phyloP scores from a whole-genome alignment of 2,797 vertebrate genomes.

The Ara ararauna region DNA sequence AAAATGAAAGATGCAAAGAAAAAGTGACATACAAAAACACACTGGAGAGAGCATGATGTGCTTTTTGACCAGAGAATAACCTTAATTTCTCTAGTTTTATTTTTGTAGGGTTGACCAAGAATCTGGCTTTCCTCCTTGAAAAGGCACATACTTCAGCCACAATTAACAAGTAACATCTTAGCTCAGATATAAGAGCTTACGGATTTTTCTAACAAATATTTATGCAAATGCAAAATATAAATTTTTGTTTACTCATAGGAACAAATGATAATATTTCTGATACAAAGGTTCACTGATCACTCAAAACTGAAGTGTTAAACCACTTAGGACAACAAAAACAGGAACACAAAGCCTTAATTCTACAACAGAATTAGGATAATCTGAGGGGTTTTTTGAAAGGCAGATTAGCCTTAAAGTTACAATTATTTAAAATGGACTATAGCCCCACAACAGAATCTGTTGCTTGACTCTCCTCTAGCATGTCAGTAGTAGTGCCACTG shows the following conservation, averaged over 20 bases:
- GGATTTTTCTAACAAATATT: not conserved
- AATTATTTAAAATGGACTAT: not conserved
- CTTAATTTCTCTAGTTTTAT: not conserved
- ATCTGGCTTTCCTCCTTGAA: not conserved
- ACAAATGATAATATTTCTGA: not conserved
- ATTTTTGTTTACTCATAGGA: not conserved
- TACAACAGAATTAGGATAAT: not conserved
- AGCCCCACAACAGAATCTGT: not conserved
- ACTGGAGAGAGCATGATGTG: rapidly evolving
- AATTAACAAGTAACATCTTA: not conserved
- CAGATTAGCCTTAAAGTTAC: not conserved
- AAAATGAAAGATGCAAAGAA: not conserved
- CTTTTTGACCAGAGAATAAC: not conserved
- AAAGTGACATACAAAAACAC: not conserved
- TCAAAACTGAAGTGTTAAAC: not conserved
- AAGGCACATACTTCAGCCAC: not conserved
- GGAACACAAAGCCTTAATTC: not conserved
- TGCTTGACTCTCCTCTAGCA: not conserved
- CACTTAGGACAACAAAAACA: not conserved
- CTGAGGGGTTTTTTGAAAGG: not conserved
- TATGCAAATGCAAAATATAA: not conserved
- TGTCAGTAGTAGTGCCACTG: not conserved
- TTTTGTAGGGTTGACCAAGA: not conserved
- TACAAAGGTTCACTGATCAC: not conserved
- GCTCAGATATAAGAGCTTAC: not conserved